Evolutionary conservation across 2,113 vertebrate genomes (phyloP), one percentile per base, ranked within the genome.

Genomic region (Passer montanus): DNA sequence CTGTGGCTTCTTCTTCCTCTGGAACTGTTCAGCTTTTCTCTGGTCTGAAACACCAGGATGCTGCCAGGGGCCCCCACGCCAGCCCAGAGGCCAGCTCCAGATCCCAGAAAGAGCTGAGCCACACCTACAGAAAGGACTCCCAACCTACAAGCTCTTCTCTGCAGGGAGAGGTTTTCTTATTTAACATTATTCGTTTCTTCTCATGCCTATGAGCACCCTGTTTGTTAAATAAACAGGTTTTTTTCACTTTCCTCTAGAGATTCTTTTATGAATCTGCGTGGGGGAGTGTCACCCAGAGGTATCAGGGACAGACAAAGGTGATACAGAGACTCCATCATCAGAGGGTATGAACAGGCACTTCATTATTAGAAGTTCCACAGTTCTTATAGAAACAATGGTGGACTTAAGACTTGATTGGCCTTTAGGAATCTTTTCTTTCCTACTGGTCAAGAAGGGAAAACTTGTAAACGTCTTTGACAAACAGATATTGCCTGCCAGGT

Each of bases 21-120:
- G 47, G 37, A 78, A 63, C 14, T 23, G 39, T 18, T 53, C 39
- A 53, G 39, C 31, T 66, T 44, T 44, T 18, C 39, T 44, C 33
- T 0, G 2, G 14, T 52, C 7, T 2, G 2, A 22, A 41, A 8
- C 8, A 16, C 10, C 47, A 21, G 75, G 11, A 27, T 2, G 2
- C 4, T 9, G 6, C 35, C 5, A 2, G 46, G n/a, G 27, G 21
- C 9, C n/a, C 11, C 11, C 26, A 15, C 7, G 5, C 5, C 4
- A 11, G 22, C 22, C 69, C 6, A 3, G 28, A 44, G 11, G 9
- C 4, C 22, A 53, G 60, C 76, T 43, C 60, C 31, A 23, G 11
- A 11, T 30, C 49, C 49, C 2, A 1, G 35, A 4, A 4, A 22
- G 37, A 18, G 60, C 31, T 35, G 39, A 44, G 39, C 76, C 49